Base-by-base conservation (phyloP, 2,797 vertebrate genomes). In the Dryobates pubescens region DNA sequence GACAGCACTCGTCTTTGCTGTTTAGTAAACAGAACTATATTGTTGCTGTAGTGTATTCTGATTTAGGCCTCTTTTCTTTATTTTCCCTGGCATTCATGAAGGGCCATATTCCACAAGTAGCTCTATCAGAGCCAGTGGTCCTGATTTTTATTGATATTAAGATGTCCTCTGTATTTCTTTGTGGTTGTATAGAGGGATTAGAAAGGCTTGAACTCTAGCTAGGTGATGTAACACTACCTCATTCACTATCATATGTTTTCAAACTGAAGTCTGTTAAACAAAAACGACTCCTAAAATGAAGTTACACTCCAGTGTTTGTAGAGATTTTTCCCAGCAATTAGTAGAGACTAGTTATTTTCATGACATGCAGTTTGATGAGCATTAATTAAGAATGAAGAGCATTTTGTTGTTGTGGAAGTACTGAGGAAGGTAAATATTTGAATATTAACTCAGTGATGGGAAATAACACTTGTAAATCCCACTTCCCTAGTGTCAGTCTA, bases 351-450 rank as follows among this genome's bases (percentile, higher is more conserved):
- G 17, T 69, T 93, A 12, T 80, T 89, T 76, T 92, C 54, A n/a
- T 64, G 77, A 13, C 22, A 13, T 62, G 43, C 81, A 45, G 61
- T 65, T 74, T 76, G 64, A 64, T 72, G 36, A 85, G 15, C 38
- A 87, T 79, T 77, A 83, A 84, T 85, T 88, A 53, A 94, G 78
- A 68, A 82, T 76, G 11, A 92, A 83, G 81, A 59, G 11, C 41
- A 56, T 93, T 80, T 94, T 84, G 54, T 67, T 69, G 23, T 59
- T 41, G 38, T 81, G 57, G 38, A 49, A 78, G 38, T 90, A 75
- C 74, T 82, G 13, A 41, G 64, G 58, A 63, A 84, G 27, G 36
- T 72, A 30, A 12, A 17, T 68, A 22, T 72, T 89, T 93, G 56
- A 19, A 67, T 85, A 54, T 82, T 84, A 88, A 82, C 57, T 59